Base-by-base conservation (phyloP, 2,888 invertebrate genomes). In the Bellardia pandia region DNA sequence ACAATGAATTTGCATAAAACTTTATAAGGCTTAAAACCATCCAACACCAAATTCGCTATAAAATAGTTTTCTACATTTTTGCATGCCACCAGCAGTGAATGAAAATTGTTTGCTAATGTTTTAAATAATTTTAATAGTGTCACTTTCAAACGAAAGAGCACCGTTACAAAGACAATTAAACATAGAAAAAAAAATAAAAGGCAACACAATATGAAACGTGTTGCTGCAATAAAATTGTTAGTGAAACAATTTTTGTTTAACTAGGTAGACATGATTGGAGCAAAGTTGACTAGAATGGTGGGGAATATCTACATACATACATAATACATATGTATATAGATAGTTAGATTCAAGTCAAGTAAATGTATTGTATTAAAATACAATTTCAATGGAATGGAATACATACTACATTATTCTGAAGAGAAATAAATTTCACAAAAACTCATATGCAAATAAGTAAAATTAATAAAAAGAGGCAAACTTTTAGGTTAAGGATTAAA, bases 131-230 rank as follows among this genome's bases (percentile, higher is more conserved):
- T 77, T 68, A 84, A 84, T 80, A 84, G 86, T 86, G 86, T 81
- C 86, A 86, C 80, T 86, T 84, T 86, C 77, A 84, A 45, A 74
- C 84, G 68, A 72, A 72, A 72, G 74, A 76, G 58, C 74, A 84
- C 86, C 84, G 84, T 84, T 86, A 86, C 64, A 82, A 48, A 78
- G 71, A 72, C 83, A 80, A 72, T 84, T 86, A 40, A 68, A 80
- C 48, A 74, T 48, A 53, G 11, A 75, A 72, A 60, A 75, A 62
- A 33, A 37, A 66, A 30, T 56, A 58, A 11, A 56, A n/a, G 13
- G 37, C 37, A 42, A 13, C 7, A 72, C 42, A 72, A 64, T 69
- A 33, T 45, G n/a, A 72, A 76, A 69, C 69, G 53, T 76, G 76
- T 68, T 75, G 82, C 64, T 13, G 23, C 45, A 74, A 74, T 40